Conservation (phyloP, 2,888 invertebrate genomes). For the Dryobotodes eremita region DNA sequence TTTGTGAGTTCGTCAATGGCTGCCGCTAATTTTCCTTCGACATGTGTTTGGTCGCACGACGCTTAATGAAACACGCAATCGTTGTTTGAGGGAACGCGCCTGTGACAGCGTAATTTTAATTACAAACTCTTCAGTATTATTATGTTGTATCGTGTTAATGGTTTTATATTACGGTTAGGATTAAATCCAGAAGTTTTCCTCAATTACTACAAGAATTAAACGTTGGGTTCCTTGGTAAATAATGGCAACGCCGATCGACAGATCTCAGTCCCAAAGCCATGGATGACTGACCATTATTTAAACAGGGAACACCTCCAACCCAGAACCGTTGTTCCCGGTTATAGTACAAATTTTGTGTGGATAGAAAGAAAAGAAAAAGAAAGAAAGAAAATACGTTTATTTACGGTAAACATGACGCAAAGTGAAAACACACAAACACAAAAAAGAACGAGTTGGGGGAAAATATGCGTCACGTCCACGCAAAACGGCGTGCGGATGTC, state of each 20-base stretch:
- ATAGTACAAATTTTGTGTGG: neutral
- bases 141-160: constrained; percentile 30
- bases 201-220: neutral
- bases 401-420: too few species aligned
- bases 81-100: constrained; percentile 50
- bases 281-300: neutral
- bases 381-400: too few species aligned
- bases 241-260: neutral
- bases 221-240: neutral
- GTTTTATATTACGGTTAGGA: constrained; percentile 28
- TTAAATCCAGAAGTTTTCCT: neutral
- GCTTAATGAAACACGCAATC: constrained; percentile 69
- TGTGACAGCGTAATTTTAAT: constrained; percentile 56
- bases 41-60: constrained; percentile 77
- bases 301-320: neutral
- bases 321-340: neutral
- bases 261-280: neutral
- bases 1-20: constrained; percentile 72
- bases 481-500: too few species aligned
- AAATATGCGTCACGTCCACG: too few species aligned
- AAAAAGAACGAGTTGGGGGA: too few species aligned
- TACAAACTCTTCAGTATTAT: constrained; percentile 49
- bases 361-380: too few species aligned
- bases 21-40: constrained; percentile 75
- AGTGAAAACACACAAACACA: too few species aligned